Evolutionary conservation across 30 jellyfish, hydroid and myxozoan genomes (phyloP), one percentile per base, ranked within the genome.

Genomic region (Turritopsis dohrnii): DNA sequence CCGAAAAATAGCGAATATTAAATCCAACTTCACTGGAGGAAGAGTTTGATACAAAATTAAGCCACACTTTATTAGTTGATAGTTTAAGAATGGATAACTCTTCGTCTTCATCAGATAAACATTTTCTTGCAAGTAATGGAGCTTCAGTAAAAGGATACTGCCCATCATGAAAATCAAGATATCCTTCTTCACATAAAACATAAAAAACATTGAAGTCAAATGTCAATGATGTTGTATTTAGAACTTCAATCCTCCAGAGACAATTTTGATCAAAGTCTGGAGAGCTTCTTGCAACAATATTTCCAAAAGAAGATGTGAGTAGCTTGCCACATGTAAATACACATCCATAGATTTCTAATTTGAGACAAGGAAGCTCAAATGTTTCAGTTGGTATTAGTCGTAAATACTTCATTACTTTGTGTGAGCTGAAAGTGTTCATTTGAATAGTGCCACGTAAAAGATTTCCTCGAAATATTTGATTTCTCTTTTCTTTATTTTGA

Each of bases 1-100:
- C 89, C 1, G 86, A 66, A 52, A 71, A 82, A 66, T 82, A 82
- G n/a, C 71, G 24, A 9, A 82, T 65, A 71, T 17, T 71, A 82
- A 82, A 82, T 27, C 89, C 76, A 82, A 26, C 89, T 66, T 82
- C 89, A 54, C 71, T 13, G 23, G 85, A 66, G 4, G 89, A 82
- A 16, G 89, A 82, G 7, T 71, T 82, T 0, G 89, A 82, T 0
- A 82, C 89, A 71, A 82, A 82, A 31, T 82, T 28, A 24, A 82
- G 21, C 89, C 89, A 82, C 30, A 82, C 71, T 53, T 69, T 82
- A 41, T 82, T 82, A 18, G 28, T 9, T 27, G 71, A 26, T 5
- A 82, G 72, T 71, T 82, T 82, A 0, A 82, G 29, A 28, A 25
- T 66, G 8, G 85, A 69, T 22, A 82, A 5, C 19, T 82, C 89